Evolutionary conservation across 2,113 vertebrate genomes (phyloP).

Genomic region (Zosterops pallidus): DNA sequence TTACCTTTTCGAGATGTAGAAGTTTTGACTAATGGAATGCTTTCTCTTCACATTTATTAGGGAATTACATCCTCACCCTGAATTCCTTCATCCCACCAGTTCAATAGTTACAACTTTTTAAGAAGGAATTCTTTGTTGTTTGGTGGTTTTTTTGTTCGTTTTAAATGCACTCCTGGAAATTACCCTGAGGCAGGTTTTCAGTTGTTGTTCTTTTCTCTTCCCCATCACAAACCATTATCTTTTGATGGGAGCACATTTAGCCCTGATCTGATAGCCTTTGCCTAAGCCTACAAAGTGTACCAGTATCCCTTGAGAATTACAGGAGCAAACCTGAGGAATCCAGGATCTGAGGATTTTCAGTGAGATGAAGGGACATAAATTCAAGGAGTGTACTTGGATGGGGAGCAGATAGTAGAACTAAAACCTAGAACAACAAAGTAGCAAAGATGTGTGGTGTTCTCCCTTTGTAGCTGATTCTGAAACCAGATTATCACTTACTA

Average conservation of each 20-base stretch:
- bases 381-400: neutral
- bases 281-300: neutral
- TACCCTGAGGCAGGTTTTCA: neutral
- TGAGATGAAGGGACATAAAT: neutral
- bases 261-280: neutral
- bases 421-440: neutral
- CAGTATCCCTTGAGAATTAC: neutral
- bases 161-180: neutral
- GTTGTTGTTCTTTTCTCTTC: neutral
- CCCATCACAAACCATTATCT: neutral
- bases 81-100: neutral
- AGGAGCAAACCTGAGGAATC: neutral
- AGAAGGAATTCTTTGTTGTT: neutral
- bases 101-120: neutral
- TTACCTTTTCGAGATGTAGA: neutral
- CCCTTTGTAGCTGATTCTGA: neutral
- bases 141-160: neutral
- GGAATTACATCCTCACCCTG: neutral
- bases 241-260: neutral
- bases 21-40: neutral
- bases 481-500: neutral
- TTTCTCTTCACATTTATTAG: neutral
- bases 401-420: neutral
- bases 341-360: neutral
- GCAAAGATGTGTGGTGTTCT: neutral